phyloP scores from a whole-genome alignment of 2,888 invertebrate species.

The Onchidella celtica region DNA sequence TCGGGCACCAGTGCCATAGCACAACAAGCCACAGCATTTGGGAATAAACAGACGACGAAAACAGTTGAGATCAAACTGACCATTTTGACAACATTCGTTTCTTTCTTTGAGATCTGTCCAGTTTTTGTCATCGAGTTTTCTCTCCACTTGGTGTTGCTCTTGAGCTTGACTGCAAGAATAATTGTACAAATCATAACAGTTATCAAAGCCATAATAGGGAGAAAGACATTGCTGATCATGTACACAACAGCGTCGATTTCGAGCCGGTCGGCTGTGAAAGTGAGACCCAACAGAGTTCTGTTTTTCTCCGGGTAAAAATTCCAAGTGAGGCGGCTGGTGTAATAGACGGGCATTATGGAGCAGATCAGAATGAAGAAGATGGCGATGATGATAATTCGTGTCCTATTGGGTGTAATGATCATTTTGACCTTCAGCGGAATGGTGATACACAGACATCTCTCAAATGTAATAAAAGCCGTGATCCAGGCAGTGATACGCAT shows the following conservation, averaged over 20 bases:
- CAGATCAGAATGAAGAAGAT: neutral
- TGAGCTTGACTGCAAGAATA: neutral
- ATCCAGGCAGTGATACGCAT: neutral
- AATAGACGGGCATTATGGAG: too few species aligned
- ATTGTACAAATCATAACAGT: neutral
- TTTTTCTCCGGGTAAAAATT: neutral
- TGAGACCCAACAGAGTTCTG: neutral
- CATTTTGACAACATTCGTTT: neutral
- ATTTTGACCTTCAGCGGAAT: neutral
- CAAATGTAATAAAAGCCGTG: neutral
- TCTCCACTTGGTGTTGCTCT: neutral
- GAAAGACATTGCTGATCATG: too few species aligned
- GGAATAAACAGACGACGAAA: neutral
- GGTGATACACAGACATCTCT: neutral
- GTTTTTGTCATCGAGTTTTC: neutral
- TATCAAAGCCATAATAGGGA: neutral
- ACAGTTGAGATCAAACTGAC: neutral
- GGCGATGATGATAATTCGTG: neutral
- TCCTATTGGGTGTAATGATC: neutral
- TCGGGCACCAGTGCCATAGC: neutral
- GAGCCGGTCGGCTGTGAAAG: neutral
- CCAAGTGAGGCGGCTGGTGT: neutral
- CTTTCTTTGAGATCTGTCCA: neutral
- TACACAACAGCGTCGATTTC: too few species aligned
- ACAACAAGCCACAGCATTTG: neutral